A percentile compares a stretch with the other conserved stretches of the same genome.
Evolutionary conservation across 2,888 invertebrate species (phyloP).

Genomic region (Tribolium freemani): DNA sequence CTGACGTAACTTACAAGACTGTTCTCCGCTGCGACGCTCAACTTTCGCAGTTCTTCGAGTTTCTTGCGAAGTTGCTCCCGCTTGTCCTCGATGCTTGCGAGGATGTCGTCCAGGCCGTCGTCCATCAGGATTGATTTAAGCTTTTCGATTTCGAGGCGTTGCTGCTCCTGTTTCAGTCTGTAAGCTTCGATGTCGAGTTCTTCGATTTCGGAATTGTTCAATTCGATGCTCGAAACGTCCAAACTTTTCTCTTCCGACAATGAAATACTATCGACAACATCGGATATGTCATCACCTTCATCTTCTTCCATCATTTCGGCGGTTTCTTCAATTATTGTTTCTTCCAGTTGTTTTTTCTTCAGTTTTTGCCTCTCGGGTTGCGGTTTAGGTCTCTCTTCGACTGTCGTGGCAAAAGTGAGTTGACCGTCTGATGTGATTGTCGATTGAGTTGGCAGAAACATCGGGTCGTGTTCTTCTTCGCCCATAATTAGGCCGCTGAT

Average conservation of each 20-base stretch:
- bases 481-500: slow-evolving; percentile 81
- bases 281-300: slow-evolving; percentile 14
- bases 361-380: slow-evolving; percentile 56
- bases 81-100: slow-evolving; percentile 64
- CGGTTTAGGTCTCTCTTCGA: slow-evolving; percentile 63
- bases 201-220: slow-evolving; percentile 58
- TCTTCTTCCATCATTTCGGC: slow-evolving; percentile 45
- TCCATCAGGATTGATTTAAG: slow-evolving; percentile 58
- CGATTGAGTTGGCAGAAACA: slow-evolving; percentile 81
- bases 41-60: slow-evolving; percentile 64
- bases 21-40: slow-evolving; percentile 60
- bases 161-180: slow-evolving; percentile 58
- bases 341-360: slow-evolving; percentile 45
- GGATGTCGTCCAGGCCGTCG: slow-evolving; percentile 65
- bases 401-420: slow-evolving; percentile 64
- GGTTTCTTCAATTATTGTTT: slow-evolving; percentile 46
- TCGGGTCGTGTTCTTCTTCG: slow-evolving; percentile 72
- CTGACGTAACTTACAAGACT: slow-evolving; percentile 63
- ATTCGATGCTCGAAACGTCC: slow-evolving; percentile 52
- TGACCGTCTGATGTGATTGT: slow-evolving; percentile 71
- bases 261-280: slow-evolving; percentile 35
- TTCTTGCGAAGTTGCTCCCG: slow-evolving; percentile 62
- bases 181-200: slow-evolving; percentile 59
- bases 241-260: slow-evolving; percentile 44
- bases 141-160: slow-evolving; percentile 59